These are phyloP conservation scores for Hypselothyrea guttata DNA, from an alignment of 2,888 invertebrate genomes.

Conservation along the genomic window DNA sequence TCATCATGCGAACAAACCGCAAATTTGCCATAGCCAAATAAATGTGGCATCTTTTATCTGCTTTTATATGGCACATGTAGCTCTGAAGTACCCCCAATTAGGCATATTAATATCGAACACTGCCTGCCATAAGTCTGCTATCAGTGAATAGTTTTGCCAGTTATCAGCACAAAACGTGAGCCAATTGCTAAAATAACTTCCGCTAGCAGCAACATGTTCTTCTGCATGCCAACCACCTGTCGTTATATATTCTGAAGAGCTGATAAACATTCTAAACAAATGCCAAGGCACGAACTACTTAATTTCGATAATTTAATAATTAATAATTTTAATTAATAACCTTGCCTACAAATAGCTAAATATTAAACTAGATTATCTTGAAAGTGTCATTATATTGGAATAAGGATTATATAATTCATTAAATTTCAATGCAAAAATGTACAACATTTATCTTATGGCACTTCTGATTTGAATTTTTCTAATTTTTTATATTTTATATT, in stretches of 20 bases:
- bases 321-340: too few relatives aligned
- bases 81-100: conserved; percentile 10
- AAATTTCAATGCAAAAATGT: too few relatives aligned
- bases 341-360: too few relatives aligned
- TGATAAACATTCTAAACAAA: background rate
- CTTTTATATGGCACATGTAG: conserved; percentile 25
- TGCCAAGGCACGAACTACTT: background rate
- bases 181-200: conserved; percentile 29
- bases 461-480: too few relatives aligned
- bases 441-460: too few relatives aligned
- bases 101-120: background rate
- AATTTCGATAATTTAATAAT: too few relatives aligned
- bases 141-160: conserved; percentile 15
- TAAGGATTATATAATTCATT: too few relatives aligned
- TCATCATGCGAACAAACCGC: conserved; percentile 72
- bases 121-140: conserved; percentile 22
- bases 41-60: conserved; percentile 47
- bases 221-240: conserved; percentile 21
- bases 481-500: too few relatives aligned
- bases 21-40: conserved; percentile 58
- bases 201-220: conserved; percentile 28
- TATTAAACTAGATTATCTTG: too few relatives aligned
- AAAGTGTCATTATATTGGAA: too few relatives aligned
- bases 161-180: conserved; percentile 46
- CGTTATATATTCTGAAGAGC: conserved; percentile 12